Evolutionary conservation across 2,888 invertebrate genomes (phyloP).

Genomic region (Helicoverpa assulta): DNA sequence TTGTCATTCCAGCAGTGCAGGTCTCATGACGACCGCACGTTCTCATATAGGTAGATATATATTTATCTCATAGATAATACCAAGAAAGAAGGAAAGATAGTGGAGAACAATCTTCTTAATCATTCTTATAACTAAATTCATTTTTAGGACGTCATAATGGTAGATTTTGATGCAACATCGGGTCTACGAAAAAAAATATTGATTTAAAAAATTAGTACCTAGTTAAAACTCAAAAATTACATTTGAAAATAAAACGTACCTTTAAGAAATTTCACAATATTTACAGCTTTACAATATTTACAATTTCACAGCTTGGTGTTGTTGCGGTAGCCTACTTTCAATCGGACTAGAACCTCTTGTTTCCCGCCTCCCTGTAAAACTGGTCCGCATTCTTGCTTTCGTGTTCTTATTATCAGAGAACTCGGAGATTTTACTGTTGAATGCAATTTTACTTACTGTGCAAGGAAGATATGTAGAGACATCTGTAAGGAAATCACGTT

Average conservation of each 20-base stretch:
- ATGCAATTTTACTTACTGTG: not conserved
- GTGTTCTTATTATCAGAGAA: conserved; percentile 3
- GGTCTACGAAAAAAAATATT: too few species aligned
- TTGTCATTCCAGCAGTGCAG: conserved; percentile 22
- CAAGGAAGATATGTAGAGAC: not conserved
- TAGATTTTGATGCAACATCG: too few species aligned
- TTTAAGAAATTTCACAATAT: too few species aligned
- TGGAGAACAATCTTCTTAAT: too few species aligned
- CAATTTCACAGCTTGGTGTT: not conserved
- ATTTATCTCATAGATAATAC: too few species aligned
- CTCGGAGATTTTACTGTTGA: conserved; percentile 3
- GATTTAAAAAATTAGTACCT: too few species aligned
- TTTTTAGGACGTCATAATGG: too few species aligned
- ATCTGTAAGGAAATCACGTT: conserved; percentile 6
- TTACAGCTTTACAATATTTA: too few species aligned
- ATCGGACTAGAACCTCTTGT: conserved; percentile 1
- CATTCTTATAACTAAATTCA: too few species aligned
- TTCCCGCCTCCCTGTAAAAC: conserved; percentile 20
- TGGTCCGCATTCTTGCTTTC: conserved; percentile 12
- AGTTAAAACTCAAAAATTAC: too few species aligned
- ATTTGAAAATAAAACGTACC: too few species aligned
- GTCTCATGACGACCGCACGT: conserved; percentile 26
- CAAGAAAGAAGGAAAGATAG: not conserved
- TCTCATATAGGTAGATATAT: conserved; percentile 26
- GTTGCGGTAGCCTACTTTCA: not conserved